These are phyloP conservation scores for Eucidaris tribuloides DNA, from an alignment of 35 echinoderm and acorn worm genomes.

Conservation along the genomic window DNA sequence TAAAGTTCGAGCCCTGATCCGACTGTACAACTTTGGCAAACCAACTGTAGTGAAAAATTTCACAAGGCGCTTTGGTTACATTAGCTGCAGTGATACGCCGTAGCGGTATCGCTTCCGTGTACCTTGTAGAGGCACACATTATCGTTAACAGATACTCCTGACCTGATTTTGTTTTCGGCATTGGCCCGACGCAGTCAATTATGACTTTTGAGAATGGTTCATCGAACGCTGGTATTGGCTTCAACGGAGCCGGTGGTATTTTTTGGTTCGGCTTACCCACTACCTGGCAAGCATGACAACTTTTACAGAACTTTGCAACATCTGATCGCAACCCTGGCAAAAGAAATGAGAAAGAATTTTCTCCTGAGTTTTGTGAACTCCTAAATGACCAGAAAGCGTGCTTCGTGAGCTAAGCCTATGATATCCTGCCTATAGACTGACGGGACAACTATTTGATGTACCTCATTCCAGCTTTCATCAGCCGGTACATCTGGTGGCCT, in stretches of 20 bases:
- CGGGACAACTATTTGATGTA: constrained; percentile 29
- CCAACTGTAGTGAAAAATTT: constrained; percentile 58
- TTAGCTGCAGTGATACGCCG: constrained; percentile 43
- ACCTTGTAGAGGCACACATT: constrained; percentile 63
- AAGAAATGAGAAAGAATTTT: constrained; percentile 78
- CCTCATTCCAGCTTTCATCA: constrained; percentile 10
- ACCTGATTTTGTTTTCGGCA: constrained; percentile 48
- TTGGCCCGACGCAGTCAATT: too few relatives aligned
- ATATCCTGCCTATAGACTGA: constrained; percentile 28
- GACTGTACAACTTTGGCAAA: constrained; percentile 60
- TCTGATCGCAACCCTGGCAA: constrained; percentile 59
- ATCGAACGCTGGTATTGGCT: too few relatives aligned
- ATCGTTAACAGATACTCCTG: constrained; percentile 68
- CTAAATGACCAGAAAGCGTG: constrained; percentile 36
- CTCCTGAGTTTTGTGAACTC: constrained; percentile 46
- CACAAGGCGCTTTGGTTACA: constrained; percentile 31
- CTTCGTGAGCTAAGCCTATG: constrained; percentile 47
- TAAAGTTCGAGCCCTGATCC: constrained; percentile 76
- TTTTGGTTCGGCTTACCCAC: too few relatives aligned
- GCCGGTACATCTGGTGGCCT: constrained; percentile 13
- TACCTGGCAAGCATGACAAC: too few relatives aligned
- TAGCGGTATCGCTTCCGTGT: constrained; percentile 59
- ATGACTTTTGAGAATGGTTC: too few relatives aligned
- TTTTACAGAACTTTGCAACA: constrained; percentile 65
- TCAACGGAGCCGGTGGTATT: constrained; percentile 49